Base-by-base conservation (phyloP, 2,888 invertebrate species). In the Artemia sp. region DNA sequence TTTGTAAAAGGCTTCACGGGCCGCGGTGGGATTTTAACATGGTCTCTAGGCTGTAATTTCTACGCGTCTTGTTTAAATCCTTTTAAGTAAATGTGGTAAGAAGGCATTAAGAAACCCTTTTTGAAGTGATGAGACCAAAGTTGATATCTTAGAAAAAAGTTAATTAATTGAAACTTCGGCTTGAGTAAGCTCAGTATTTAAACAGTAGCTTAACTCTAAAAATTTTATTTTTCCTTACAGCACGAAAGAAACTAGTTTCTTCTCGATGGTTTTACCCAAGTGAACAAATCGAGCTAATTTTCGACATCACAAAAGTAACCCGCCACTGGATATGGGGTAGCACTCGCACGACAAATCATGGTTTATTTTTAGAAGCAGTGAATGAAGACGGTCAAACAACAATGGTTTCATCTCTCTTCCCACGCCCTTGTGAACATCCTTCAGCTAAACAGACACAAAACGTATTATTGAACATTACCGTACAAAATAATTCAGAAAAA, bases 311-410 rank as follows among this genome's bases (percentile, higher is more conserved):
- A 19, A 19, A n/a, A n/a, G 64, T 58, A 24, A n/a, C 24, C 24
- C 64, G 64, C n/a, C n/a, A 58, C 1, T 58, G 64, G 64, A n/a
- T 58, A 10, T 58, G 14, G 64, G 64, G 64, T 24, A 58, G 24
- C 64, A n/a, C n/a, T n/a, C 64, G 64, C n/a, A 58, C 64, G n/a
- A 24, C 64, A n/a, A 58, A 58, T 58, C 64, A 58, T 11, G 64
- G 64, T 58, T 24, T 58, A 8, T 24, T 58, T 58, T 24, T 58
- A 10, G 64, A 58, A 24, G 64, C 64, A 9, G 24, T 19, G 64
- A 19, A n/a, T 8, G 11, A n/a, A 19, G 64, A 9, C 64, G 64
- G 64, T 24, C 64, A 58, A 24, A 10, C 64, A n/a, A 24, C 10
- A 58, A 58, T 19, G 14, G 24, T 58, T 24, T 58, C 64, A 11